Conservation (phyloP, 1,140 invertebrate genomes). For the Drosophila sucinea region DNA sequence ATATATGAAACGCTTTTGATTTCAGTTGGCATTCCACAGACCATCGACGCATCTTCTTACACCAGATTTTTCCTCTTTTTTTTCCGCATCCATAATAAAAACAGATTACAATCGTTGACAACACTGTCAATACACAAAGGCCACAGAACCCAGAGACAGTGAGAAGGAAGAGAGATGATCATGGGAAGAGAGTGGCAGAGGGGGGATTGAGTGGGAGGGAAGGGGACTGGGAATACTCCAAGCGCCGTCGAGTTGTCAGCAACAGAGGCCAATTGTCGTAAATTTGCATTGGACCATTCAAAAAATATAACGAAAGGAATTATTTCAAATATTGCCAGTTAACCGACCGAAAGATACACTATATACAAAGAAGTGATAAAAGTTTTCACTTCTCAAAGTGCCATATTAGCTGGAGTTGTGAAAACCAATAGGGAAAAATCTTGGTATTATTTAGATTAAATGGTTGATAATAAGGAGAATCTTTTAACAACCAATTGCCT, state of each 20-base stretch:
- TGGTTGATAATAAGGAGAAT: too few relatives aligned
- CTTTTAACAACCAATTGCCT: too few relatives aligned
- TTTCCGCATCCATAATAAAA: slow-evolving; percentile 63
- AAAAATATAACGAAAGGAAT: slow-evolving; percentile 41
- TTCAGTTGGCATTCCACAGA: slow-evolving; percentile 49
- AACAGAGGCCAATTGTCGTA: slow-evolving; percentile 69
- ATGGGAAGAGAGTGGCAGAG: neutral
- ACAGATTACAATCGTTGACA: slow-evolving; percentile 75
- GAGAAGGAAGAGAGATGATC: neutral
- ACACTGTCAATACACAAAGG: slow-evolving; percentile 65
- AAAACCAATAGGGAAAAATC: too few relatives aligned
- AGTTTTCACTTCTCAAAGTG: too few relatives aligned
- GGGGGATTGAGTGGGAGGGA: neutral
- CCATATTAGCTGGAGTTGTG: too few relatives aligned
- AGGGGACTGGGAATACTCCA: slow-evolving; percentile 6
- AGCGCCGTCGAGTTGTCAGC: slow-evolving; percentile 51
- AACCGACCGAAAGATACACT: slow-evolving; percentile 23
- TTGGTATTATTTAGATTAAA: too few relatives aligned
- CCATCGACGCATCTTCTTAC: slow-evolving; percentile 47
- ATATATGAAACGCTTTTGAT: slow-evolving; percentile 60
- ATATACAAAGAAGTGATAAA: neutral
- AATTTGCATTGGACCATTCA: slow-evolving; percentile 69
- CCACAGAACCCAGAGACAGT: slow-evolving; percentile 16
- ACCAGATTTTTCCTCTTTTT: slow-evolving; percentile 40
- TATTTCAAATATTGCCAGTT: slow-evolving; percentile 17